phyloP scores from a whole-genome alignment of 2,113 vertebrate species.

The Martes martes region DNA sequence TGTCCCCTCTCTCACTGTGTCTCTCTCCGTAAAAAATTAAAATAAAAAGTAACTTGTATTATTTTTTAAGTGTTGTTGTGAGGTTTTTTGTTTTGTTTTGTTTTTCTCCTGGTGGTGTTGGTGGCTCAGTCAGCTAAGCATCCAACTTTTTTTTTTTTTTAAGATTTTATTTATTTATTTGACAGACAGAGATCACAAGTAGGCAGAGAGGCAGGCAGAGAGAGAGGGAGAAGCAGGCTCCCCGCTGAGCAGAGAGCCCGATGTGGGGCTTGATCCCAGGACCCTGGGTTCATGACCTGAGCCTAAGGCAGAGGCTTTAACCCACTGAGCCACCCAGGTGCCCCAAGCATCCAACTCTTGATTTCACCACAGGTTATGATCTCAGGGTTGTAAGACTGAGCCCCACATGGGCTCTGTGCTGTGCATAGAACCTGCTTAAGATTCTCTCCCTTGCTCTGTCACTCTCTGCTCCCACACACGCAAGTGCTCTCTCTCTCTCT shows the following conservation, averaged over 20 bases:
- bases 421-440: neutral
- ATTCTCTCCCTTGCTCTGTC: neutral
- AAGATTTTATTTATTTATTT: too few species aligned
- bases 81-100: neutral
- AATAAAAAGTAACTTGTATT: neutral
- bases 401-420: neutral
- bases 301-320: too few species aligned
- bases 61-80: neutral
- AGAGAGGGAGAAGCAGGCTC: too few species aligned
- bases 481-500: neutral
- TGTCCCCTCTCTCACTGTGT: neutral
- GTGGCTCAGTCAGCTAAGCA: neutral
- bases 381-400: neutral
- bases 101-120: neutral
- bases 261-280: too few species aligned
- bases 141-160: neutral
- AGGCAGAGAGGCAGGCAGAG: too few species aligned
- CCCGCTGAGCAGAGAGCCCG: too few species aligned
- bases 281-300: too few species aligned
- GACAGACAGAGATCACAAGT: too few species aligned
- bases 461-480: neutral
- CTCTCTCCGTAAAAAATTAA: neutral
- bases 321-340: too few species aligned
- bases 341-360: neutral
- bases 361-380: neutral